Evolutionary conservation across 2,888 invertebrate genomes (phyloP), one percentile per base, ranked within the genome.

Genomic region (Rhodophaea formosa): DNA sequence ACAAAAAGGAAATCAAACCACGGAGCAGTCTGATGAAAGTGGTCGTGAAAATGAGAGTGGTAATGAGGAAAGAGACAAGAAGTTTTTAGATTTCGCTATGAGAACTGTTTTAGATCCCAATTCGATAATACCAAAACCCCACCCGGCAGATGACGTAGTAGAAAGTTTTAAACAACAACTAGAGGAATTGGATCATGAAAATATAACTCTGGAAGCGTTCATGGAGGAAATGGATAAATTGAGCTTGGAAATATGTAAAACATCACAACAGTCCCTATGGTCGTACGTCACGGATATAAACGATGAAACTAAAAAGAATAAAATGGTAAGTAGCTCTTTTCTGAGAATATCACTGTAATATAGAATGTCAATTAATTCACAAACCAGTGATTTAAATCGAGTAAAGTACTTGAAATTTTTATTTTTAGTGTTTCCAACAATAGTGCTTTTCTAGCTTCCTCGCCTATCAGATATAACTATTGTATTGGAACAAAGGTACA

Each of bases 211-310:
- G n/a, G 82, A 86, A 16, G 59, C 65, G 0, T 91, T 89, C 64
- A 86, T 91, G 80, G 79, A 84, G 1, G 82, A 82, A 68, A 88
- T 91, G 88, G 90, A 90, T 65, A 83, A 82, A 58, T 65, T 91
- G 57, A 90, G 87, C 70, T 79, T 87, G 57, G 86, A 87, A 62
- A 77, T 88, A 43, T 90, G 91, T 65, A 88, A 86, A 76, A 83
- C 81, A 29, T 89, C 91, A 12, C 89, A 89, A 66, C 77, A 84
- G 57, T 84, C 88, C 1, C 67, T 91, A 39, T 91, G 91, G 91
- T 79, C 84, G 1, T 90, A 88, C 51, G 88, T 90, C 1, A 87
- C 84, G 8, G 85, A 91, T 70, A 85, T 85, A 42, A 85, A 76
- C 58, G 84, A 82, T 62, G 88, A 88, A 63, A 61, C 62, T 8